Conservation (phyloP, 2,888 invertebrate genomes). For the Strigamia transsilvanica region DNA sequence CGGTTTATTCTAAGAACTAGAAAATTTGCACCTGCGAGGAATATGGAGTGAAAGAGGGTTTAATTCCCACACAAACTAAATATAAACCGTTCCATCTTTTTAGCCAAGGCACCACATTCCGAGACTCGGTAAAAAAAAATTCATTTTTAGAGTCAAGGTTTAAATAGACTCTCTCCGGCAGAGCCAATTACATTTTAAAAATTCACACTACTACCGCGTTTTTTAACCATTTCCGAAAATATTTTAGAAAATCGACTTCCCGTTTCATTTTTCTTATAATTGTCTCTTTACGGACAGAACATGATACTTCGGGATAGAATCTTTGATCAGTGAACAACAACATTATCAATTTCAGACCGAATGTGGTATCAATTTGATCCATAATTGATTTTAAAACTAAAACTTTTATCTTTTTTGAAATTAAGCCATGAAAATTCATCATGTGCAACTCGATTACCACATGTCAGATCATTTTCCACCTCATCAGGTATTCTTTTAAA, state of each 20-base stretch:
- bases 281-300: too few species aligned
- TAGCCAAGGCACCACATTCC: slow-evolving; percentile 48
- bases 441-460: slow-evolving; percentile 11
- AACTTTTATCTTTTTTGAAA: slow-evolving; percentile 32
- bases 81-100: slow-evolving; percentile 48
- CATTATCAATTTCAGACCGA: not conserved
- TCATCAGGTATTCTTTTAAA: slow-evolving; percentile 46
- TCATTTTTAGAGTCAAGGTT: slow-evolving; percentile 48
- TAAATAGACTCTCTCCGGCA: slow-evolving; percentile 15
- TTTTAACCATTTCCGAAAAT: too few species aligned
- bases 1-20: slow-evolving; percentile 8
- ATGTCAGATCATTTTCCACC: slow-evolving; percentile 46
- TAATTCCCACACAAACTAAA: slow-evolving; percentile 49
- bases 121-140: slow-evolving; percentile 17
- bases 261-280: too few species aligned
- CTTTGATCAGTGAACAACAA: not conserved
- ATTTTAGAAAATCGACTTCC: too few species aligned
- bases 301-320: not conserved
- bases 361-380: slow-evolving; percentile 4
- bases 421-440: slow-evolving; percentile 34
- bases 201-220: not conserved
- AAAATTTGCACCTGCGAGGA: slow-evolving; percentile 39
- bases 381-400: slow-evolving; percentile 27
- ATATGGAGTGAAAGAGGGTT: slow-evolving; percentile 49
- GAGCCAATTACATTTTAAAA: slow-evolving; percentile 15